Conservation (phyloP, 2,797 vertebrate genomes). For the Tolypeutes matacus region DNA sequence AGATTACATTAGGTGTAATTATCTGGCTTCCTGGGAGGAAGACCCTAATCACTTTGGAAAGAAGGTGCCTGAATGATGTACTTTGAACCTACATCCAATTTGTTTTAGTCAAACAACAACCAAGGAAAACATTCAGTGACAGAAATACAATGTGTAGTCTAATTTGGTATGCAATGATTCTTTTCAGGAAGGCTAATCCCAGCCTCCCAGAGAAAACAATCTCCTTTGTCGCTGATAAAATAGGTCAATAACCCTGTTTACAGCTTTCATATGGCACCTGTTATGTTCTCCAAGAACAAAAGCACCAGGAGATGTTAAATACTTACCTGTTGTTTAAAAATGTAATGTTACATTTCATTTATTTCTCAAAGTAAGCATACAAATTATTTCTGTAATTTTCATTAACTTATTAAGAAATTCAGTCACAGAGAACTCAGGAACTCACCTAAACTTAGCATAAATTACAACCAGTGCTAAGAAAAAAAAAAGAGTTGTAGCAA, state of each 20-base stretch:
- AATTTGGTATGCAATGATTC: constrained; percentile 69
- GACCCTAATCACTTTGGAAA: constrained; percentile 77
- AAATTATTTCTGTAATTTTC: constrained; percentile 28
- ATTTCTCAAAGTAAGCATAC: constrained; percentile 30
- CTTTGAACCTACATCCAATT: constrained; percentile 71
- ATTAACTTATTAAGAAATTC: constrained; percentile 32
- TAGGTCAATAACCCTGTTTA: constrained; percentile 74
- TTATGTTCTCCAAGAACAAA: constrained; percentile 50
- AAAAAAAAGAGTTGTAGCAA: background rate
- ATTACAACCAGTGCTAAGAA: background rate
- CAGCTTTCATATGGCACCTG: constrained; percentile 37
- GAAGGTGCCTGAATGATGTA: constrained; percentile 55
- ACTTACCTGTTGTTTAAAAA: constrained; percentile 15
- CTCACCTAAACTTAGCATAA: background rate
- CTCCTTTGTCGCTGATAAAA: constrained; percentile 61
- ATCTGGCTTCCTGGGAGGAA: constrained; percentile 67
- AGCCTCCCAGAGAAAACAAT: constrained; percentile 60
- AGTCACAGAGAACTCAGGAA: background rate
- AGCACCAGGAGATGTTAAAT: constrained; percentile 32
- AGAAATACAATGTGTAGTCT: constrained; percentile 73
- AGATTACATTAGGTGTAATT: constrained; percentile 71
- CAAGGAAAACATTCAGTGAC: constrained; percentile 65
- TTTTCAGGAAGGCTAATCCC: constrained; percentile 57
- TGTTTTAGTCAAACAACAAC: constrained; percentile 75
- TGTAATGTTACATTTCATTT: constrained; percentile 7